Evolutionary conservation across 2,888 invertebrate genomes (phyloP), one percentile per base, ranked within the genome.

Genomic region (Hipparchia semele): DNA sequence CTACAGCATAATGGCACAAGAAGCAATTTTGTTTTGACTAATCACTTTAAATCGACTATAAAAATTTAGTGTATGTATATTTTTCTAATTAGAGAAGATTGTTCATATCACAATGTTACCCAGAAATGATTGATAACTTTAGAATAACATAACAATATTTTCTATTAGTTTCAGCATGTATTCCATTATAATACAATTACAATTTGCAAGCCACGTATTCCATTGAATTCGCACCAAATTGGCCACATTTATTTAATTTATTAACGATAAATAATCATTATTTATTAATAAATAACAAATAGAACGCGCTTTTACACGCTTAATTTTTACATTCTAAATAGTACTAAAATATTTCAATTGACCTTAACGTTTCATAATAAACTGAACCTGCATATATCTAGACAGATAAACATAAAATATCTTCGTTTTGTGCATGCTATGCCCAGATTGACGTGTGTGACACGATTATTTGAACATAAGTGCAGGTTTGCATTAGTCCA

Each of bases 371-470:
- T 8, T 58, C 7, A n/a, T 56, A 56, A 8, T 58, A 23, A 12
- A 53, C 12, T 49, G 39, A 13, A 62, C 45, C 66, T 54, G 12
- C 23, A 59, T 68, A 68, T 62, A 69, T 69, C 61, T 65, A 60
- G 62, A 68, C 72, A 64, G 46, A 46, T 58, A 56, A 6, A 10
- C 10, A 6, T 10, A 12, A 23, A 60, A 60, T 39, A 60, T 12
- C 39, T 60, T 39, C 59, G 33, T 59, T 56, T 10, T 70, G 23
- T 68, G 59, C 67, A 88, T 87, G 87, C 87, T 83, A 88, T 87
- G 87, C 87, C 88, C 88, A 88, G 87, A 87, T 84, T 80, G 80
- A 82, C 79, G 81, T 79, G n/a, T 61, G 0, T 61, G 7, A 45
- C n/a, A 23, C 58, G n/a, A 46, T n/a, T 64, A 13, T 51, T 10